Evolutionary conservation across 2,888 invertebrate species (phyloP).

Genomic region (Galeruca laticollis): DNA sequence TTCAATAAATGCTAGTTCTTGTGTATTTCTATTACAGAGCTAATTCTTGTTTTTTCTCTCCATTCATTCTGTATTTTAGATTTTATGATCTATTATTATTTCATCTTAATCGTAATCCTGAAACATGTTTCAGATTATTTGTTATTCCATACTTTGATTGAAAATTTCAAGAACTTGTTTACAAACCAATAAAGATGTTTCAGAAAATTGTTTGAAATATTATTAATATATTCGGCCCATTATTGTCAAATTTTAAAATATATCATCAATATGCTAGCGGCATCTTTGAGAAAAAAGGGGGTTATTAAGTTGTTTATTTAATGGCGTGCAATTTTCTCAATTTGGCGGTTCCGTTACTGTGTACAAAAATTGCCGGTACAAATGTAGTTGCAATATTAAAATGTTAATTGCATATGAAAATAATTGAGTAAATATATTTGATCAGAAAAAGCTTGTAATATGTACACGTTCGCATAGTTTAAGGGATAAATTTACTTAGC

Average conservation of each 20-base stretch:
- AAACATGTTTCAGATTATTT: neutral
- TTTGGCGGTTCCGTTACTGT: neutral
- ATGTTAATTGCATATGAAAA: neutral
- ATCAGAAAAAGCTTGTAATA: too few species aligned
- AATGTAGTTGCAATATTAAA: neutral
- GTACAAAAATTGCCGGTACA: neutral
- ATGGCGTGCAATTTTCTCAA: slow-evolving; percentile 4
- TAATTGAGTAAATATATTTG: too few species aligned
- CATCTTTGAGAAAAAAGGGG: neutral
- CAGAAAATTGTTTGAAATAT: neutral
- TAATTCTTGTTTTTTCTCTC: neutral
- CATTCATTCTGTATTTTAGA: neutral
- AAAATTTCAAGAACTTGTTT: too few species aligned
- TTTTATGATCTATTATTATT: too few species aligned
- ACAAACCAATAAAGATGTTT: neutral
- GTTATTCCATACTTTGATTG: neutral
- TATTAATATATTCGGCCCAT: neutral
- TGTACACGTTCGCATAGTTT: too few species aligned
- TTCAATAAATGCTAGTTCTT: too few species aligned
- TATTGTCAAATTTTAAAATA: slow-evolving; percentile 8
- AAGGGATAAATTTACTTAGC: too few species aligned
- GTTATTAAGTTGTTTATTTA: neutral
- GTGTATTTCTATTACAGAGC: neutral
- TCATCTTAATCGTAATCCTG: too few species aligned
- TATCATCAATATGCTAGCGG: neutral